These are phyloP conservation scores for Patella pellucida DNA, from an alignment of 2,888 invertebrate species.

Conservation along the genomic window DNA sequence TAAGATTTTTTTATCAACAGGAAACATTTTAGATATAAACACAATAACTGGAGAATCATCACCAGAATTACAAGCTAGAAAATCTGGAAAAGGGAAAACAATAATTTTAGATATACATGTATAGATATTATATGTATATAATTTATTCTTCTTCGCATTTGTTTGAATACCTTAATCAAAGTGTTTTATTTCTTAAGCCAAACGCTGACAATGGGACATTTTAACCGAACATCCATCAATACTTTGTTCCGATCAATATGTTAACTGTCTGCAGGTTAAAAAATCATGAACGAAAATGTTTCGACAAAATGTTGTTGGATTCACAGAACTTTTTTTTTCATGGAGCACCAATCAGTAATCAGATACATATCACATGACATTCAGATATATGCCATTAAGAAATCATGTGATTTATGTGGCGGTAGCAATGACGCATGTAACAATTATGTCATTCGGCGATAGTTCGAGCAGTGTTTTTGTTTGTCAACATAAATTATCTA, in stretches of 20 bases:
- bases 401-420: too few relatives aligned
- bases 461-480: too few relatives aligned
- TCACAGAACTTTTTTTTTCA: too few relatives aligned
- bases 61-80: slow-evolving; percentile 77
- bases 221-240: too few relatives aligned
- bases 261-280: background rate
- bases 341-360: too few relatives aligned
- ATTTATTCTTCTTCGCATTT: background rate
- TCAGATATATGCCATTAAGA: too few relatives aligned
- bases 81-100: slow-evolving; percentile 48
- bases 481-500: too few relatives aligned
- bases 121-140: background rate
- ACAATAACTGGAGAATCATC: slow-evolving; percentile 80
- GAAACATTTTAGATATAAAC: slow-evolving; percentile 92
- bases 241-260: too few relatives aligned
- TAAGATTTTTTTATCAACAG: slow-evolving; percentile 80
- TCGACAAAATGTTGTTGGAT: background rate
- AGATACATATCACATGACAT: too few relatives aligned
- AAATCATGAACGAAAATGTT: background rate
- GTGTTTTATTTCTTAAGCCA: background rate
- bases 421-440: too few relatives aligned
- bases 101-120: background rate
- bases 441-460: too few relatives aligned
- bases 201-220: too few relatives aligned
- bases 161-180: background rate